Percentiles rank a stretch among this genome's conserved stretches.
phyloP scores from a whole-genome alignment of 2,113 vertebrate species.

The Bujurquina vittata region DNA sequence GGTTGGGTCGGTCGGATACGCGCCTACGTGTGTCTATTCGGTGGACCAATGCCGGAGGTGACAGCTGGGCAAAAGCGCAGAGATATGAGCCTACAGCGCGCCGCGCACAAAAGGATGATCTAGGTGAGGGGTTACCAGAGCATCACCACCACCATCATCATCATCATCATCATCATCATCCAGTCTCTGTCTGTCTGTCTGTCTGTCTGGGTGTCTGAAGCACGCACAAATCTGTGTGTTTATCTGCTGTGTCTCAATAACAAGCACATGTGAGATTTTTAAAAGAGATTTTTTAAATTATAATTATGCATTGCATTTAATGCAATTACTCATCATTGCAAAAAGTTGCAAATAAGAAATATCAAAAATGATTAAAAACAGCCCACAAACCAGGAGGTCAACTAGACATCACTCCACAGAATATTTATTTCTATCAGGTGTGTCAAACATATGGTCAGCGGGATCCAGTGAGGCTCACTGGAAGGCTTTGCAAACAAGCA shows the following conservation, averaged over 20 bases:
- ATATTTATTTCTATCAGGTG: not conserved
- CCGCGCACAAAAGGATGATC: constrained; percentile 59
- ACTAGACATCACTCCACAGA: not conserved
- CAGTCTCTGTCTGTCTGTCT: not conserved
- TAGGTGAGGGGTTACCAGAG: constrained; percentile 69
- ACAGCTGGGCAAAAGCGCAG: constrained; percentile 68
- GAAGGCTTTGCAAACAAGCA: not conserved
- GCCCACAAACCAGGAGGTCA: not conserved
- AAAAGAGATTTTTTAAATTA: not conserved
- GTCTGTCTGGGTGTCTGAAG: not conserved
- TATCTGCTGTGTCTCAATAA: not conserved
- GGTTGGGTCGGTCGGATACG: constrained; percentile 61
- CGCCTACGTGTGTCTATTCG: constrained; percentile 69
- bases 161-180: constrained; percentile 30
- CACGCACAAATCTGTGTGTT: not conserved
- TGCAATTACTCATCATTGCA: not conserved
- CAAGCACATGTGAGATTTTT: not conserved
- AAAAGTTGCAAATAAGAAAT: not conserved
- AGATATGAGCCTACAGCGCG: constrained; percentile 47
- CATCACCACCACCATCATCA: constrained; percentile 13
- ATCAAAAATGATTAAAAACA: not conserved
- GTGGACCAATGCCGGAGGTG: constrained; percentile 71
- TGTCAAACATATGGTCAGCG: not conserved
- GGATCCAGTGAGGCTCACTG: not conserved
- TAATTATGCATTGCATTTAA: not conserved